Evolutionary conservation across 2,888 invertebrate species (phyloP).

Genomic region (Melanargia galathea): DNA sequence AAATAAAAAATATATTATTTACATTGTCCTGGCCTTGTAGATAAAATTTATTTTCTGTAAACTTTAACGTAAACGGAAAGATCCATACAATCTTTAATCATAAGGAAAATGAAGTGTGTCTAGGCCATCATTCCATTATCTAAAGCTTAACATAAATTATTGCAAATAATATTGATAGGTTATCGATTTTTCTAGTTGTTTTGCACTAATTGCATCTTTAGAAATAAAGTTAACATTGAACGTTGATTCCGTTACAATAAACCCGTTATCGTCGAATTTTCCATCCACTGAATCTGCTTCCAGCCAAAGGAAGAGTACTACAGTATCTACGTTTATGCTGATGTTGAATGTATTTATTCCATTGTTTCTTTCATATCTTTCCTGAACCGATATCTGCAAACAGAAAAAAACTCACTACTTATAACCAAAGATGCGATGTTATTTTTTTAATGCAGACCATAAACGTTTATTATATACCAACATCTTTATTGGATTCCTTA

Average conservation of each 20-base stretch:
- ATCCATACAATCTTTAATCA: too few species aligned
- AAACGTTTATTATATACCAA: too few species aligned
- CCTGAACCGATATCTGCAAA: slow-evolving; percentile 58
- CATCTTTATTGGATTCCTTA: too few species aligned
- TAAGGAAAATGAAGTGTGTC: too few species aligned
- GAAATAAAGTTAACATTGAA: slow-evolving; percentile 49
- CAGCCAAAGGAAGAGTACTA: slow-evolving; percentile 87
- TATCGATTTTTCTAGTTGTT: slow-evolving; percentile 55
- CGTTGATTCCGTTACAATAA: slow-evolving; percentile 72
- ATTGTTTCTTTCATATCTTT: slow-evolving; percentile 26
- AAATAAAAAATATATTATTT: too few species aligned
- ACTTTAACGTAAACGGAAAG: too few species aligned
- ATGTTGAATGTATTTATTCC: slow-evolving; percentile 47
- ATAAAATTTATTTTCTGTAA: neutral
- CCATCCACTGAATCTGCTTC: slow-evolving; percentile 81
- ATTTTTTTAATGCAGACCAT: neutral
- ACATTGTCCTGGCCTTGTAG: neutral
- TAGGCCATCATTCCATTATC: too few species aligned
- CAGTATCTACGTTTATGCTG: slow-evolving; percentile 66
- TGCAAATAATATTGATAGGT: slow-evolving; percentile 63
- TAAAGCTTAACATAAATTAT: slow-evolving; percentile 35
- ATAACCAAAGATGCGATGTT: neutral
- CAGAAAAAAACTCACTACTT: slow-evolving; percentile 15
- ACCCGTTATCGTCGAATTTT: slow-evolving; percentile 89
- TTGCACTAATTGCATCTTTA: slow-evolving; percentile 45